Base-by-base conservation (phyloP, 2,888 invertebrate genomes). In the Lingula anatina region DNA sequence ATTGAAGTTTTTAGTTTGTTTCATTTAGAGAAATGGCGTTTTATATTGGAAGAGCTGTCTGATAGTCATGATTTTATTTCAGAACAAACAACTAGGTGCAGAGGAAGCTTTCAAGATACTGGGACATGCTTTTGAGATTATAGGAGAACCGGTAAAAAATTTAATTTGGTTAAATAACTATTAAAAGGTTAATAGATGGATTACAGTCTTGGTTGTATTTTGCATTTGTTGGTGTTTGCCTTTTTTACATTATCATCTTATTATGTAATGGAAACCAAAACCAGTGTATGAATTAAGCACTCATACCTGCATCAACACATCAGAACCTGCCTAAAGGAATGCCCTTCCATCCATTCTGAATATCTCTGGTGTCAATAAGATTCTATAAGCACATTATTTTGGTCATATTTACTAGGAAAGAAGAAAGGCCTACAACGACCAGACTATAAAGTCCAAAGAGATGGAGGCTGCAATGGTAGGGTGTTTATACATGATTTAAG, bases 91-190 rank as follows among this genome's bases (percentile, higher is more conserved):
- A 74, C 89, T 92, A 3, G 94, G 94, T 27, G 93, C 94, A 0
- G 94, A 94, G 71, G 94, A 95, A 78, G 93, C 94, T 35, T 95
- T 94, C 77, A 94, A 94, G 80, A 93, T 95, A 71, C 80, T 95
- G 59, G 92, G 91, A 65, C 89, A 92, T 71, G 94, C 94, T 5
- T 95, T 95, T 78, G 93, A 94, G 75, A 85, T 93, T 72, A 91
- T 95, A 63, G 93, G 93, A 25, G 90, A 84, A 85, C 62, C 68
- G 18, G 73, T 74, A 60, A 64, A 71, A 66, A 24, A 20, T 21
- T 35, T 36, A 44, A 20, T 20, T 31, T 24, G 87, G 7, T 21
- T 20, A n/a, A n/a, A n/a, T n/a, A n/a, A n/a, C n/a, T n/a, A n/a
- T n/a, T n/a, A n/a, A n/a, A n/a, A n/a, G n/a, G n/a, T n/a, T n/a